Conservation (phyloP, 1,140 invertebrate species). For the Rhopalosiphum padi region DNA sequence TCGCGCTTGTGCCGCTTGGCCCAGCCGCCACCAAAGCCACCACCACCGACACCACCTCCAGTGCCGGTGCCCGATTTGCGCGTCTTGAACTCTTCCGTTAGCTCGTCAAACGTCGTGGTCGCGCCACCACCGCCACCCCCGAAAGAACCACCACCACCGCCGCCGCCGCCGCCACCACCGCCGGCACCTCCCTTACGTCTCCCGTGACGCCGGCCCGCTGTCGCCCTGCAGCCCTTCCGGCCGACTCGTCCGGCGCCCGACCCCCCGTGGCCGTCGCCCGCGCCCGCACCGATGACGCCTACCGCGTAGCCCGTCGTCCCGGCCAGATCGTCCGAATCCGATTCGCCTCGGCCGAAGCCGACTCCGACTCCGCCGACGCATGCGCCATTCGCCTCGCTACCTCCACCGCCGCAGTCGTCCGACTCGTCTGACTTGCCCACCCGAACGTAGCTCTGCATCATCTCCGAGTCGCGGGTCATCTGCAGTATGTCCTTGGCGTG, state of each 20-base stretch:
- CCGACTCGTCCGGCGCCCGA: slow-evolving; percentile 50
- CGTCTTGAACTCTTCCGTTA: slow-evolving; percentile 65
- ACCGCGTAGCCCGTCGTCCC: slow-evolving; percentile 6
- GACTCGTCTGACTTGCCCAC: slow-evolving; percentile 58
- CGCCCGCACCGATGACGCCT: slow-evolving; percentile 40
- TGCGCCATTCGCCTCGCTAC: background rate
- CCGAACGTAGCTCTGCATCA: slow-evolving; percentile 61
- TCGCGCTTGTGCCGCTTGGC: slow-evolving; percentile 63
- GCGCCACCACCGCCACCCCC: background rate
- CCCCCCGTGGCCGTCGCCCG: background rate
- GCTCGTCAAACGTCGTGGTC: slow-evolving; percentile 60
- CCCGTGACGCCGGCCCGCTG: background rate
- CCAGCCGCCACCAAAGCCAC: slow-evolving; percentile 62
- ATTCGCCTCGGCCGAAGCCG: slow-evolving; percentile 56
- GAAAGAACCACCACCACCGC: background rate
- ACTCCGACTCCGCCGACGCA: slow-evolving; percentile 56
- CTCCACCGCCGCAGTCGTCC: background rate
- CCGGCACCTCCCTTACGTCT: background rate
- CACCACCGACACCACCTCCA: slow-evolving; percentile 61
- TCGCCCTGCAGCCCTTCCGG: slow-evolving; percentile 60
- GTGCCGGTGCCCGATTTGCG: slow-evolving; percentile 62
- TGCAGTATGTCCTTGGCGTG: slow-evolving; percentile 60
- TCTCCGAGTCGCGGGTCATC: slow-evolving; percentile 61
- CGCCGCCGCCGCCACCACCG: background rate
- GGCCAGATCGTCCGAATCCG: slow-evolving; percentile 28